Evolutionary conservation across 2,888 invertebrate species (phyloP).

Genomic region (Conus canariensis): DNA sequence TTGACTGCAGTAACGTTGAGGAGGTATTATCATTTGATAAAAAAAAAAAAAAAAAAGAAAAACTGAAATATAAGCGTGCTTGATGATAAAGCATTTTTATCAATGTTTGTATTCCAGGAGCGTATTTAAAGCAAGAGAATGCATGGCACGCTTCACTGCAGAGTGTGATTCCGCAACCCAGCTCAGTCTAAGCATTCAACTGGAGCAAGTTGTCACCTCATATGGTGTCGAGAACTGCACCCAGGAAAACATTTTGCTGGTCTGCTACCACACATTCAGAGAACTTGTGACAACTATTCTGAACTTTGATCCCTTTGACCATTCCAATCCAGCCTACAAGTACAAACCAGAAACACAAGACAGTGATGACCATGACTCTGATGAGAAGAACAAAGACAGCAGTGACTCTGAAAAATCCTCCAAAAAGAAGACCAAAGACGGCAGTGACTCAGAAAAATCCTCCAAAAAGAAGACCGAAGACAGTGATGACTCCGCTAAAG

Average conservation of each 20-base stretch:
- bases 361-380: neutral
- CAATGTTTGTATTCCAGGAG: slow-evolving; percentile 28
- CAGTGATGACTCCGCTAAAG: neutral
- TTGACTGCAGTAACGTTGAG: no score
- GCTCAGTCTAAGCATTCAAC: slow-evolving; percentile 15
- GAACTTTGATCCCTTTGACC: slow-evolving; percentile 29
- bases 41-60: no score
- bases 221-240: slow-evolving; percentile 19
- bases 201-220: neutral
- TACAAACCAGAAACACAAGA: neutral
- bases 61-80: no score
- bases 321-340: slow-evolving; percentile 9
- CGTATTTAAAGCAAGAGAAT: slow-evolving; percentile 38
- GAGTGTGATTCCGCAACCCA: slow-evolving; percentile 31
- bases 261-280: slow-evolving; percentile 31
- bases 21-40: no score
- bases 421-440: neutral
- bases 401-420: neutral
- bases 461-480: neutral
- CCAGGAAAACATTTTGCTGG: slow-evolving; percentile 14
- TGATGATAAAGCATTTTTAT: no score
- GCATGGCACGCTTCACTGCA: slow-evolving; percentile 17
- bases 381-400: neutral
- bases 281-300: slow-evolving; percentile 25
- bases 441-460: neutral